Evolutionary conservation across 2,113 vertebrate genomes (phyloP), one percentile per base, ranked within the genome.

Genomic region (Empidonax traillii): DNA sequence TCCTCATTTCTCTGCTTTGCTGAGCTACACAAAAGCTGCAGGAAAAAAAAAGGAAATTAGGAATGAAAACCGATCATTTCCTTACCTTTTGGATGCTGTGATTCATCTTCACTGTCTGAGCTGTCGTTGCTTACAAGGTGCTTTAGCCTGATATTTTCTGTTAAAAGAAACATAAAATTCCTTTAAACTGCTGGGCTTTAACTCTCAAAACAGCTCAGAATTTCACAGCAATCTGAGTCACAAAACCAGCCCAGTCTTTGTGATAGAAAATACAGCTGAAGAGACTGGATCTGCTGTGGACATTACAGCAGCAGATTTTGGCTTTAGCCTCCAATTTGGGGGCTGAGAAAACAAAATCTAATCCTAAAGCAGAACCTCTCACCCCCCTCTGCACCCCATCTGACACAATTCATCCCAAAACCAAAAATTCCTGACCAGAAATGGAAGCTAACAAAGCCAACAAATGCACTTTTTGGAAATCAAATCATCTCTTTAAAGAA

Each of bases 81-180:
- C 97, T 98, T 97, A 99, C 99, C 99, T 99, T 99, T 99, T 24
- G 95, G 97, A 63, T 83, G 96, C 10, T 98, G 98, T 17, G 98
- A 98, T 80, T 99, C 99, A 28, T 99, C 99, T 16, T 99, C 99
- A 55, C 98, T 99, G 74, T 99, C 99, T 19, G 98, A 97, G 75
- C 98, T 98, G 92, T 99, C 99, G 2, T 98, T 98, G 92, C 99
- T 98, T 16, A 99, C 98, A 41, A 99, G 98, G 90, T 99, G 99
- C 85, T 98, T 98, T 14, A 99, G 98, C 80, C 98, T 99, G 80
- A 99, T 98, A 87, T 99, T 99, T 97, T 99, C 99, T 99, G 98
- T 92, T 74, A 92, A 85, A 97, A 97, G 63, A 91, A 95, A 96
- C 18, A 41, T 5, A 89, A 77, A 62, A 66, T 31, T 28, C 47